These are phyloP conservation scores for Copidosoma aretas DNA, from an alignment of 2,888 invertebrate species.

Conservation along the genomic window DNA sequence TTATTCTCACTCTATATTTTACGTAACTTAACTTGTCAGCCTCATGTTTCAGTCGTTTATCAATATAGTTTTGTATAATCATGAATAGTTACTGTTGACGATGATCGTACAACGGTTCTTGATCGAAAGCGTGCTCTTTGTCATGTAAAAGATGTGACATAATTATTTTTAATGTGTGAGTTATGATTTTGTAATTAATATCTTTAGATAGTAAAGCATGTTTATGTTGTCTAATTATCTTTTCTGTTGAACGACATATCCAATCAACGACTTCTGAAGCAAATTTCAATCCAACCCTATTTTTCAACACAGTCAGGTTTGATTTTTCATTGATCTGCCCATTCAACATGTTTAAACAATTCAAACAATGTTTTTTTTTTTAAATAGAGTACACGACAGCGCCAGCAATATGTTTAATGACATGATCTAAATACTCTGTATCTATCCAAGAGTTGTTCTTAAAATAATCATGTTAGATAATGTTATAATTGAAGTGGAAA, in stretches of 20 bases:
- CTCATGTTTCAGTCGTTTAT: not conserved
- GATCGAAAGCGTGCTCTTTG: slow-evolving; percentile 2
- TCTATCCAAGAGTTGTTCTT: not conserved
- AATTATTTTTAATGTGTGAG: slow-evolving; percentile 27
- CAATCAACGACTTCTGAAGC: slow-evolving; percentile 33
- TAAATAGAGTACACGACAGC: not conserved
- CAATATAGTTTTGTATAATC: slow-evolving; percentile 3
- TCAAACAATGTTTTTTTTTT: slow-evolving; percentile 18
- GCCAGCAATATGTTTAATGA: not conserved
- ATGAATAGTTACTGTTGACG: slow-evolving; percentile 1
- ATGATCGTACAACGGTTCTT: slow-evolving; percentile 14
- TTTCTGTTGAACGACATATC: slow-evolving; percentile 33
- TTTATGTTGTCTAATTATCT: slow-evolving; percentile 16
- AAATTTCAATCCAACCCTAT: slow-evolving; percentile 30
- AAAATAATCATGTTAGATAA: no score
- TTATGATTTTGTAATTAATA: slow-evolving; percentile 22
- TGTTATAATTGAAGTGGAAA: no score
- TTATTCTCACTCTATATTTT: not conserved
- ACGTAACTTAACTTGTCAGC: not conserved
- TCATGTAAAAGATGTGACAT: slow-evolving; percentile 23
- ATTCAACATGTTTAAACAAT: slow-evolving; percentile 13
- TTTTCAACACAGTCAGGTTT: slow-evolving; percentile 30
- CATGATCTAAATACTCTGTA: not conserved
- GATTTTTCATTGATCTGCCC: not conserved
- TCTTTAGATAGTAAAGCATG: slow-evolving; percentile 7